phyloP scores from a whole-genome alignment of 2,797 vertebrate genomes.

The Lutjanus campechanus region DNA sequence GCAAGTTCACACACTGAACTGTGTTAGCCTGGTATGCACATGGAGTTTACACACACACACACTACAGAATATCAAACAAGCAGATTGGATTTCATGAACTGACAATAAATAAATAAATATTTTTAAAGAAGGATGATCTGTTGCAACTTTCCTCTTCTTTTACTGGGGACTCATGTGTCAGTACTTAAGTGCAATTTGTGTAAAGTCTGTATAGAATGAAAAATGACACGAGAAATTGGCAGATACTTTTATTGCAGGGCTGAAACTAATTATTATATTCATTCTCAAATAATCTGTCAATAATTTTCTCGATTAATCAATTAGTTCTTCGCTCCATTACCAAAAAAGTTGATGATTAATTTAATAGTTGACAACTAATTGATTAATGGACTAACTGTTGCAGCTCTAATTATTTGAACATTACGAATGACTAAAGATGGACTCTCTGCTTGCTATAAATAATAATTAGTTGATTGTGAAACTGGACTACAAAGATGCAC shows the following conservation, averaged over 20 bases:
- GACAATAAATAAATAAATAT: conserved; percentile 61
- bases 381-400: no score
- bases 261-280: no score
- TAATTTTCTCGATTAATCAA: no score
- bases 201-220: not conserved
- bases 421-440: conserved; percentile 3
- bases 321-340: no score
- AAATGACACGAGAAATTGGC: not conserved
- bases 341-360: no score
- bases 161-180: no score
- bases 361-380: no score
- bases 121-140: conserved; percentile 26
- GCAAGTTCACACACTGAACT: conserved; percentile 18
- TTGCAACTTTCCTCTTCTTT: not conserved
- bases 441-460: not conserved
- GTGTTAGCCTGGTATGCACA: conserved; percentile 9
- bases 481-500: not conserved
- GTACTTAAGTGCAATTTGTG: not conserved
- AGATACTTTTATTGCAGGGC: not conserved
- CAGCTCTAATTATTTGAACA: conserved; percentile 5
- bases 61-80: conserved; percentile 26
- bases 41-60: not conserved
- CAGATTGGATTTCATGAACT: conserved; percentile 35
- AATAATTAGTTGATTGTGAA: conserved; percentile 12
- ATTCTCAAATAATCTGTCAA: no score